phyloP scores from a whole-genome alignment of 2,888 invertebrate genomes.

The Bellardia bayeri region DNA sequence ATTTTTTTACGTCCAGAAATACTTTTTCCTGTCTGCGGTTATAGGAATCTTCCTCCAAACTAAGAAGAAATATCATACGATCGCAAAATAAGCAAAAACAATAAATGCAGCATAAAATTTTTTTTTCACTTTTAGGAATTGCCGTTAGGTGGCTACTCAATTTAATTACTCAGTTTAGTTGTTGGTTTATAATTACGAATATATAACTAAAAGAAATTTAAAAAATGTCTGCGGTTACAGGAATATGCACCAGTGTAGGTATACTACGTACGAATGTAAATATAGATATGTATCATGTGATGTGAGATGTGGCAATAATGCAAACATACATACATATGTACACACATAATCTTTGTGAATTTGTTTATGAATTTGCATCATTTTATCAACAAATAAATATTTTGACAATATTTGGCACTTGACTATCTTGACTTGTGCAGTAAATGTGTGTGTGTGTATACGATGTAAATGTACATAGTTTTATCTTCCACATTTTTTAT shows the following conservation, averaged over 20 bases:
- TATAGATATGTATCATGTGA: slow-evolving; percentile 54
- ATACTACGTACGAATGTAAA: neutral
- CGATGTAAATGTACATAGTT: neutral
- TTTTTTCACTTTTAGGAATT: too few relatives aligned
- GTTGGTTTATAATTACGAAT: too few relatives aligned
- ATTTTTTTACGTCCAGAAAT: too few relatives aligned
- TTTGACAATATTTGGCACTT: slow-evolving; percentile 43
- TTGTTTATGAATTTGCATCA: slow-evolving; percentile 55
- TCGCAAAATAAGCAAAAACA: too few relatives aligned
- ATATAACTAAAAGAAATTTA: too few relatives aligned
- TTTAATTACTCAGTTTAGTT: too few relatives aligned
- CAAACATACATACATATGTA: neutral
- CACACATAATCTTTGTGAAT: neutral
- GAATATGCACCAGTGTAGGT: neutral
- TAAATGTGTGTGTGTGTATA: neutral
- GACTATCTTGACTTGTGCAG: slow-evolving; percentile 19
- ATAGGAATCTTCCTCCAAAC: too few relatives aligned
- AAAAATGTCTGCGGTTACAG: too few relatives aligned
- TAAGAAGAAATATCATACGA: too few relatives aligned
- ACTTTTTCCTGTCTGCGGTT: too few relatives aligned
- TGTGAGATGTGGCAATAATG: slow-evolving; percentile 34
- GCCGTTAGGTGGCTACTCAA: too few relatives aligned
- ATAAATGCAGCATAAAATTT: too few relatives aligned
- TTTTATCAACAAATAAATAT: slow-evolving; percentile 29
- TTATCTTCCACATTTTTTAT: neutral